Base-by-base conservation (phyloP, 1,140 invertebrate genomes). In the Panagrolaimus sp. region DNA sequence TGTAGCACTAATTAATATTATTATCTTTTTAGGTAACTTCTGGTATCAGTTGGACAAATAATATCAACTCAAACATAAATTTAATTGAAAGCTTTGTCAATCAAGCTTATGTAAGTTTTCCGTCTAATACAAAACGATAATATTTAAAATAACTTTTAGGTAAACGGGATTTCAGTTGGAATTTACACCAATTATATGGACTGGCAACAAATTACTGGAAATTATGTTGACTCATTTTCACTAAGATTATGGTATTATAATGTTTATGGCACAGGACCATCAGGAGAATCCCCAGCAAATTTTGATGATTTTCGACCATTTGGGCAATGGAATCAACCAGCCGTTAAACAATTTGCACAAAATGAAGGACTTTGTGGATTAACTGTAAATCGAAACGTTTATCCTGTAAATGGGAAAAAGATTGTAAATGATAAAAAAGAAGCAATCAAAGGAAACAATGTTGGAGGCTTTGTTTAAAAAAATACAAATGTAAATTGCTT, bases 101-200 rank as follows among this genome's bases (percentile, higher is more conserved):
- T 9, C 20, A 20, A 61, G 66, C 66, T 42, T 20, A 2, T 38
- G 31, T 38, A 38, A 38, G 7, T 38, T 38, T 38, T 38, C 7
- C 7, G 31, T 38, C 31, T 38, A 4, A 7, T 38, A 38, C 31
- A 38, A n/a, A n/a, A n/a, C n/a, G n/a, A n/a, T n/a, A n/a, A n/a
- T n/a, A n/a, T n/a, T n/a, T n/a, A n/a, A n/a, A n/a, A n/a, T n/a
- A n/a, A n/a, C n/a, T n/a, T n/a, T n/a, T n/a, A n/a, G n/a, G n/a
- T n/a, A n/a, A n/a, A n/a, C n/a, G n/a, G n/a, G n/a, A n/a, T n/a
- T n/a, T n/a, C n/a, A n/a, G 72, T 77, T 20, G 74, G 75, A 20
- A 53, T 75, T n/a, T 75, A 77, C 72, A 75, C 74, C 9, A 75
- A 77, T 63, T 65, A 51, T 44, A 65, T 77, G 27, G 74, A 75